Percentiles rank a stretch among this genome's conserved stretches.
phyloP scores from a whole-genome alignment of 2,113 vertebrate genomes.

The Holacanthus passer region DNA sequence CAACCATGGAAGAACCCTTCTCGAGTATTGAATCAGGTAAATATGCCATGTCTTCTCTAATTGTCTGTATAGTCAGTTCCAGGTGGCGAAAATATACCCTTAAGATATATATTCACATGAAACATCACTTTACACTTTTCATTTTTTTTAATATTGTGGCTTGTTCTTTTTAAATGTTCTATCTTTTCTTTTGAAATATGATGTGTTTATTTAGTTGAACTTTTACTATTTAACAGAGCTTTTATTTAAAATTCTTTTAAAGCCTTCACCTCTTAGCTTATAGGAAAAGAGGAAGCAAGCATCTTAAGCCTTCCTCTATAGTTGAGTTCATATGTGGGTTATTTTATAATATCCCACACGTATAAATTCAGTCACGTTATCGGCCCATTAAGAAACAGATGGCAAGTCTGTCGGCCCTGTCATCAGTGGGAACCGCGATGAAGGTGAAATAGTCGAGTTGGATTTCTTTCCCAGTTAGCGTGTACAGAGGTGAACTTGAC shows the following conservation, averaged over 20 bases:
- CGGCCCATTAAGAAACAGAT: constrained; percentile 31
- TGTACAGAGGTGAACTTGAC: constrained; percentile 71
- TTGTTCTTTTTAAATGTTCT: not conserved
- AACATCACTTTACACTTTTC: not conserved
- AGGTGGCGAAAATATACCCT: not conserved
- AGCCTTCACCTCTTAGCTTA: too few species aligned
- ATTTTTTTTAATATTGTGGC: too few species aligned
- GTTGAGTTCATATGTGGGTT: not conserved
- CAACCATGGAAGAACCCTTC: constrained; percentile 69
- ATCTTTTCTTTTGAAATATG: not conserved
- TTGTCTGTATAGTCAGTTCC: not conserved
- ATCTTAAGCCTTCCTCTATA: constrained; percentile 37
- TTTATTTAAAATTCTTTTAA: constrained; percentile 15
- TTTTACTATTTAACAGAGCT: not conserved
- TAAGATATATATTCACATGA: not conserved
- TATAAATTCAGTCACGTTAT: constrained; percentile 28
- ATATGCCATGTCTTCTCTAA: not conserved
- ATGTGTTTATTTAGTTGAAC: not conserved
- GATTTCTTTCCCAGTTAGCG: constrained; percentile 55
- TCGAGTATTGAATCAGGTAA: constrained; percentile 65
- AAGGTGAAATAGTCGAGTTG: constrained; percentile 45
- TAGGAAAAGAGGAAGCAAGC: constrained; percentile 69
- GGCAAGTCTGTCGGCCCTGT: constrained; percentile 20
- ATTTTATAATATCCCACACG: constrained; percentile 8
- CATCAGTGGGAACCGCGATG: constrained; percentile 37